phyloP scores from a whole-genome alignment of 2,113 vertebrate genomes.

The Naja naja region DNA sequence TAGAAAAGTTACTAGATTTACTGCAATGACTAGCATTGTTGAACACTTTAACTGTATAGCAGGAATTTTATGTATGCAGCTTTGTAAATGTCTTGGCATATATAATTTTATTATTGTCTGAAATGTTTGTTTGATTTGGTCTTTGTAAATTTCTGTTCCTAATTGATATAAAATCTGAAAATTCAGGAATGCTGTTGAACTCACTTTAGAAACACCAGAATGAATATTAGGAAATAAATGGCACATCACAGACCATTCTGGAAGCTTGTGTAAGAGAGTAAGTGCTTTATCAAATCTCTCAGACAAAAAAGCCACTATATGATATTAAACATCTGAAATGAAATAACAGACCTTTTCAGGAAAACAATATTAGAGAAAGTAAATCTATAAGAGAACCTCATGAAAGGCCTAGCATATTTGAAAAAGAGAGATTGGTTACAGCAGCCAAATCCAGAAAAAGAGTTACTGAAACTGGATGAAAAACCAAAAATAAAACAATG shows the following conservation, averaged over 20 bases:
- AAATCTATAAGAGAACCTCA: background rate
- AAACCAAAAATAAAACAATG: background rate
- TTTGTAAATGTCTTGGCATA: background rate
- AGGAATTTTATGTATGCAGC: background rate
- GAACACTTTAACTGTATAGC: background rate
- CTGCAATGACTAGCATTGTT: background rate
- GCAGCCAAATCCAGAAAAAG: background rate
- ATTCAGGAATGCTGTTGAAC: background rate
- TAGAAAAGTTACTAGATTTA: background rate
- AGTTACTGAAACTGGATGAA: background rate
- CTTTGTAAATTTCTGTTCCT: background rate
- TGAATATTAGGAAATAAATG: background rate
- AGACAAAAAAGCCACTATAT: background rate
- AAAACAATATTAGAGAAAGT: background rate
- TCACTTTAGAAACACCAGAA: background rate
- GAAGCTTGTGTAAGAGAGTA: background rate
- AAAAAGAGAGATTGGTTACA: background rate
- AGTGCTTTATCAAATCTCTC: background rate
- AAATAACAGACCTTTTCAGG: background rate
- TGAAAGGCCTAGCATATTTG: background rate
- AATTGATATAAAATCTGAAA: background rate
- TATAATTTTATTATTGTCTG: background rate
- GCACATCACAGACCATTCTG: background rate
- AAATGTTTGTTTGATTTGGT: background rate
- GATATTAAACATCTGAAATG: background rate